These are phyloP conservation scores for Aplocera efformata DNA, from an alignment of 2,888 invertebrate genomes.

Conservation along the genomic window DNA sequence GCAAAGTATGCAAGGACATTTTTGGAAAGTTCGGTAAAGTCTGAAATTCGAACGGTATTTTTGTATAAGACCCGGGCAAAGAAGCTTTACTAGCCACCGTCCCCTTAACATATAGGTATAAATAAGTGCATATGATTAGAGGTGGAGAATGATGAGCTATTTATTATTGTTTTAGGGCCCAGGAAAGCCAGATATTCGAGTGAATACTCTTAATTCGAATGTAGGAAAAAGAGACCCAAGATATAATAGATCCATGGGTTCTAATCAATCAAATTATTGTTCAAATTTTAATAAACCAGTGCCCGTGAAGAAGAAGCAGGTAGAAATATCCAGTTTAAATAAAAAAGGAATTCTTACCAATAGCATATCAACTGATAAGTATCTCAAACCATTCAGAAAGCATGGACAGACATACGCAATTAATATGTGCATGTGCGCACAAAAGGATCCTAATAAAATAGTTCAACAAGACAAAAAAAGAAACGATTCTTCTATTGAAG, in stretches of 20 bases:
- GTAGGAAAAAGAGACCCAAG: conserved; percentile 13
- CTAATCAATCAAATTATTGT: conserved; percentile 3
- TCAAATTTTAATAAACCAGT: conserved; percentile 9
- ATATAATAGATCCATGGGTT: conserved; percentile 9
- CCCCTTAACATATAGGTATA: too few relatives aligned
- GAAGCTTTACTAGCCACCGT: too few relatives aligned
- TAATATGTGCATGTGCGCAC: conserved; percentile 57
- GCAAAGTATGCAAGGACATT: too few relatives aligned
- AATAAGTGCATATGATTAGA: too few relatives aligned
- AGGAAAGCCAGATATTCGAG: conserved; percentile 3
- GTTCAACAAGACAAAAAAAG: conserved; percentile 12
- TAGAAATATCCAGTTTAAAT: conserved; percentile 3
- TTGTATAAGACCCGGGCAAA: too few relatives aligned
- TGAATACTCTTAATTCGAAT: not conserved
- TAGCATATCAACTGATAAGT: conserved; percentile 25
- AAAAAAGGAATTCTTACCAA: conserved; percentile 21
- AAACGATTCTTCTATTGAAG: conserved; percentile 1
- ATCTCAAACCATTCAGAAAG: conserved; percentile 33
- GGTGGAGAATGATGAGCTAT: not conserved
- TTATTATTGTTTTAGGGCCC: conserved; percentile 7
- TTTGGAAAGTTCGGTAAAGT: too few relatives aligned
- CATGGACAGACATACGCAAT: conserved; percentile 50
- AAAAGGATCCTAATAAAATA: conserved; percentile 33
- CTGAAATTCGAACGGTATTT: too few relatives aligned
- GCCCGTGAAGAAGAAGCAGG: conserved; percentile 10